Evolutionary conservation across 2,113 vertebrate genomes (phyloP).

Genomic region (Strigops habroptila): DNA sequence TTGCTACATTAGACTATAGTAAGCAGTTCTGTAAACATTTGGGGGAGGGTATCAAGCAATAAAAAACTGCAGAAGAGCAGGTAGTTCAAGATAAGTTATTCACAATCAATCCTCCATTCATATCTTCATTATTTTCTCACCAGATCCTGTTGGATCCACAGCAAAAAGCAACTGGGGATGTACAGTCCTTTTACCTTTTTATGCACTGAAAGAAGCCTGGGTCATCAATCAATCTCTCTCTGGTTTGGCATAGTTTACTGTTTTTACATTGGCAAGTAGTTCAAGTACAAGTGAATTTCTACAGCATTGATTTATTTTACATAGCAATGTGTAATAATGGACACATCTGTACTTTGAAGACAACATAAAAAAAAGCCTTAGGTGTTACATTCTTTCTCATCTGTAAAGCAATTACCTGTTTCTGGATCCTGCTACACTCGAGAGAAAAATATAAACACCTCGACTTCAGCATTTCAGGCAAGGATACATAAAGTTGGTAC

Average conservation of each 20-base stretch:
- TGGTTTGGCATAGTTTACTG: slow-evolving; percentile 28
- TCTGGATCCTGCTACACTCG: background rate
- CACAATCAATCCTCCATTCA: background rate
- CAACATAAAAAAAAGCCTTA: slow-evolving; percentile 33
- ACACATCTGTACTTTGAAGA: slow-evolving; percentile 12
- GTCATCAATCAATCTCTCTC: background rate
- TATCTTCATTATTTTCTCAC: background rate
- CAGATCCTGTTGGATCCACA: background rate
- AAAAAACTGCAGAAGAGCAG: background rate
- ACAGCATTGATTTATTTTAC: slow-evolving; percentile 39
- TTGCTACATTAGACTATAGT: slow-evolving; percentile 31
- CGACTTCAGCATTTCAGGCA: slow-evolving; percentile 16
- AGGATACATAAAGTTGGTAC: background rate
- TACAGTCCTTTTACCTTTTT: background rate
- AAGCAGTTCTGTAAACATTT: slow-evolving; percentile 38
- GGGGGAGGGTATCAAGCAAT: background rate
- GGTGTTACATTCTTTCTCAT: slow-evolving; percentile 51
- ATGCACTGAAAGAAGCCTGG: background rate
- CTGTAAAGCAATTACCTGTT: slow-evolving; percentile 41
- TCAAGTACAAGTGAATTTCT: slow-evolving; percentile 52
- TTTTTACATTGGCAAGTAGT: slow-evolving; percentile 46
- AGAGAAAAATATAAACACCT: slow-evolving; percentile 16
- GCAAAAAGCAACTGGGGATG: background rate
- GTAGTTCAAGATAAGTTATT: slow-evolving; percentile 6
- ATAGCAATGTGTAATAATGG: background rate